Evolutionary conservation across 2,797 vertebrate genomes (phyloP), one percentile per base, ranked within the genome.

Genomic region (Urophycis tenuis): DNA sequence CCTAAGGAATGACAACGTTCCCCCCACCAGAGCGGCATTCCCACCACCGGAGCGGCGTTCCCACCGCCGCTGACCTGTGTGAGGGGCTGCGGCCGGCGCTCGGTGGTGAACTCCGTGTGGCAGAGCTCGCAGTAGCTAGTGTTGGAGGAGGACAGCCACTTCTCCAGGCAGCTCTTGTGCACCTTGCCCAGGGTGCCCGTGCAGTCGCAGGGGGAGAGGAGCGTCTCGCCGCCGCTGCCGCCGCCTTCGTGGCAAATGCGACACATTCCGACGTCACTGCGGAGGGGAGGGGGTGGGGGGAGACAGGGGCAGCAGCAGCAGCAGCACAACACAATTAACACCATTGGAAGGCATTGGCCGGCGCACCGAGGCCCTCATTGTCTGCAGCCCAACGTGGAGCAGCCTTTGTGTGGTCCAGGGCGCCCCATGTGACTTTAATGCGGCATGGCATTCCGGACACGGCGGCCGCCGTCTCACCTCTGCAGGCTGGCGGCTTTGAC

Each of bases 111-210:
- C 90, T 98, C 96, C 5, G 96, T 97, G 92, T 98, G 97, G 90
- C 97, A 99, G 81, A 99, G 95, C 90, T 99, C 96, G 78, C 97
- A 98, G 93, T 97, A 99, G 92, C 95, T 99, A 89, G 97, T 99
- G 93, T 99, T 98, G 83, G 97, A 99, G 41, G 97, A 98, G 22
- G 97, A 98, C 34, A 99, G 94, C 97, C 97, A 99, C 89, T 95
- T 96, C 90, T 99, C 97, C 92, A 99, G 92, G 87, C 97, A 99
- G 93, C 95, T 99, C 90, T 96, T 96, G 93, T 99, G 97, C 89
- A 99, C 96, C n/a, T 97, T 95, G 1, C 97, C 97, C 90, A 99
- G 88, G 0, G 97, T 98, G 70, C 97, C 97, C 0, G 95, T 96
- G 92, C 97, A 99, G 89, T 95, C 95, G 45, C 97, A 99, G 0